These are phyloP conservation scores for Catagonus wagneri DNA, from an alignment of 2,113 vertebrate species.

Conservation along the genomic window DNA sequence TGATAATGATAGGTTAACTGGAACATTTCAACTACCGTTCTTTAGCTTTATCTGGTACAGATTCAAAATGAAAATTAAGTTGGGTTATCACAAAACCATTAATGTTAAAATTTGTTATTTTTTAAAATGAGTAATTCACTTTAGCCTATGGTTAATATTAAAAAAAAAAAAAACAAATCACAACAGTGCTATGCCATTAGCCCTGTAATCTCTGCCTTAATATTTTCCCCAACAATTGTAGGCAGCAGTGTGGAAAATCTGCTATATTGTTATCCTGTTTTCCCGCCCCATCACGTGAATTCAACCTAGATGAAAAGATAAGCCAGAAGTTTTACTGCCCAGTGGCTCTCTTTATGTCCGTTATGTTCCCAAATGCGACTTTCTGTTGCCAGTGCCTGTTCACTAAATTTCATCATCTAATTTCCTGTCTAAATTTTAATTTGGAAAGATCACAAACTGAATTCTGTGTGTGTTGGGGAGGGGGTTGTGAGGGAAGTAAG, in stretches of 20 bases:
- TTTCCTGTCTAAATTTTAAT: slow-evolving; percentile 65
- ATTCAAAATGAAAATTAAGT: not conserved
- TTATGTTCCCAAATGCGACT: not conserved
- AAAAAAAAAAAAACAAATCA: not conserved
- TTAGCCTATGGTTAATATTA: not conserved
- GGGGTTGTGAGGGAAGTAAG: not conserved
- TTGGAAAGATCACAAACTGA: slow-evolving; percentile 36
- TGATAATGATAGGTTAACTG: not conserved
- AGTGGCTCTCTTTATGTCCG: not conserved
- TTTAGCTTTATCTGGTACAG: not conserved
- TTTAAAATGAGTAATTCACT: not conserved
- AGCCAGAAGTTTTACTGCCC: slow-evolving; percentile 55
- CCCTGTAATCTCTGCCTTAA: not conserved
- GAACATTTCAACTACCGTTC: not conserved
- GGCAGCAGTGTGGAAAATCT: slow-evolving; percentile 63
- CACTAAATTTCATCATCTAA: slow-evolving; percentile 52
- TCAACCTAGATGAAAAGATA: slow-evolving; percentile 66
- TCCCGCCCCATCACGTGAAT: not conserved
- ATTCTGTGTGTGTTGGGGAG: not conserved
- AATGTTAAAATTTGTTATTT: not conserved
- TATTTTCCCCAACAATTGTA: not conserved
- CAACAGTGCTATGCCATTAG: not conserved
- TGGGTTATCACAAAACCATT: not conserved
- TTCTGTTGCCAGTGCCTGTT: slow-evolving; percentile 33
- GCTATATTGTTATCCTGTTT: slow-evolving; percentile 28